Conservation (phyloP, 2,113 vertebrate genomes). For the Pleuronectes platessa region DNA sequence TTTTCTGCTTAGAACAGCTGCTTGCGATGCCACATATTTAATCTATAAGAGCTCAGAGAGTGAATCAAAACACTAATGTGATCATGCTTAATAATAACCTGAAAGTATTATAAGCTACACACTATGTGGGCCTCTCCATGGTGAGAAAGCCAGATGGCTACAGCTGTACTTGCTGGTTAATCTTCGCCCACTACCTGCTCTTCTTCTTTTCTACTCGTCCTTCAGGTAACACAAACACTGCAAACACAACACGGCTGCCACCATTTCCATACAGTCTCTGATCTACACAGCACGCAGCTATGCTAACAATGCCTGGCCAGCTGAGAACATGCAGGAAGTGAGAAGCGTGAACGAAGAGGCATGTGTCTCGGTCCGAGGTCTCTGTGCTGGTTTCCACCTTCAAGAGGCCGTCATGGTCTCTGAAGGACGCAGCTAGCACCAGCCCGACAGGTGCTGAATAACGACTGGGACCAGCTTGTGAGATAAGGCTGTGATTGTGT, state of each 20-base stretch:
- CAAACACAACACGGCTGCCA: not conserved
- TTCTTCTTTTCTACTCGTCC: too few relatives aligned
- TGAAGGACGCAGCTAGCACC: not conserved
- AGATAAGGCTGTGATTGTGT: slow-evolving; percentile 51
- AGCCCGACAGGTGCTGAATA: slow-evolving; percentile 4
- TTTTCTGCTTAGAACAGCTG: too few relatives aligned
- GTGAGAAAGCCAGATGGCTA: too few relatives aligned
- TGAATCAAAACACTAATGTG: too few relatives aligned
- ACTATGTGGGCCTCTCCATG: too few relatives aligned
- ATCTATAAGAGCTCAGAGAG: too few relatives aligned
- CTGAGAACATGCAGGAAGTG: not conserved
- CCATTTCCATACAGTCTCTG: not conserved
- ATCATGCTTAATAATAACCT: too few relatives aligned
- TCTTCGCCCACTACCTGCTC: too few relatives aligned
- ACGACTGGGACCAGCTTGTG: slow-evolving; percentile 17
- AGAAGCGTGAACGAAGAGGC: not conserved
- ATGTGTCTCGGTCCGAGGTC: not conserved
- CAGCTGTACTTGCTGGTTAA: not conserved
- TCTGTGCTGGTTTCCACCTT: not conserved
- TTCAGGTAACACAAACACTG: not conserved
- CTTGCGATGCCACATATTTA: too few relatives aligned
- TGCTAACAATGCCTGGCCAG: not conserved
- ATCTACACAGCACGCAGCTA: not conserved
- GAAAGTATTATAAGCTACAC: too few relatives aligned
- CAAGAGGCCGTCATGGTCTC: not conserved